Conservation (phyloP, 2,113 vertebrate genomes). For the Synodontis membranacea region DNA sequence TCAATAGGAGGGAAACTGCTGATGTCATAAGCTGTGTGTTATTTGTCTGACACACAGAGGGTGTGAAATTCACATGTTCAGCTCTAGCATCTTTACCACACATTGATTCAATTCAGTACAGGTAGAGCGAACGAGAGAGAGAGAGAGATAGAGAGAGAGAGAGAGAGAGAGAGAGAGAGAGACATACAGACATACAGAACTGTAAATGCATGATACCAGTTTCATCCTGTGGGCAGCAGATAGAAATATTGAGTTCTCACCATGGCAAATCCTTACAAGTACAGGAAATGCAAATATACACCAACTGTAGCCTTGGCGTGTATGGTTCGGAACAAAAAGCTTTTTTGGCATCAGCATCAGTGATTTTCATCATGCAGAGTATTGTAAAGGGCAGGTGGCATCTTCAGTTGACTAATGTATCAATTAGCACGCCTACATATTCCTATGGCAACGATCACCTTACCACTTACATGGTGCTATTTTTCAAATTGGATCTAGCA, state of each 20-base stretch:
- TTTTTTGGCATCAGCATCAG: neutral
- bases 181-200: neutral
- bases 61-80: slow-evolving; percentile 32
- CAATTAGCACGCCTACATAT: slow-evolving; percentile 39
- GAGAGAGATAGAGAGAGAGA: slow-evolving; percentile 18
- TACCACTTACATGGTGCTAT: slow-evolving; percentile 40
- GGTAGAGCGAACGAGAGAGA: neutral
- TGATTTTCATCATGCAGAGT: slow-evolving; percentile 24
- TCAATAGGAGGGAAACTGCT: slow-evolving; percentile 37
- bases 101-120: slow-evolving; percentile 37
- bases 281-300: neutral
- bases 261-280: neutral
- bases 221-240: neutral
- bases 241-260: neutral
- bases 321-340: slow-evolving; percentile 6
- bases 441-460: slow-evolving; percentile 41
- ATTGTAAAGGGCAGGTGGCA: slow-evolving; percentile 24
- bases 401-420: slow-evolving; percentile 21
- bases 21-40: slow-evolving; percentile 42
- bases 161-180: neutral
- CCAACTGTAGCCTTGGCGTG: neutral
- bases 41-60: slow-evolving; percentile 38
- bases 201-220: neutral
- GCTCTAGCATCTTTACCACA: slow-evolving; percentile 24
- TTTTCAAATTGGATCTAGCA: slow-evolving; percentile 41